A percentile compares a stretch with the other conserved stretches of the same genome.
phyloP scores from a whole-genome alignment of 1,140 invertebrate species.

The Drosophila ogumai region DNA sequence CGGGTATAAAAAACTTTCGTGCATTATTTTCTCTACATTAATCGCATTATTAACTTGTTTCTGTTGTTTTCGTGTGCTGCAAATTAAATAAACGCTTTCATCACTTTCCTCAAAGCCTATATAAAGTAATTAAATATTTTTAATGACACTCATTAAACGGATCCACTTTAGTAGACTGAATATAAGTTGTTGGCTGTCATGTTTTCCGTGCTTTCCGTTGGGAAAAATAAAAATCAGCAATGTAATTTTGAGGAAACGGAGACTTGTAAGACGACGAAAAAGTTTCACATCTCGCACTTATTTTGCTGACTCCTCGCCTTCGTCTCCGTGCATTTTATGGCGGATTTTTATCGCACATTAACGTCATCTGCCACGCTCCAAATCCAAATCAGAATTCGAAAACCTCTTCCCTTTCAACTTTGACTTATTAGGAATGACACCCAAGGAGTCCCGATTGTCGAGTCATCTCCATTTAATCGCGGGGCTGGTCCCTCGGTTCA shows the following conservation, averaged over 20 bases:
- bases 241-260: background rate
- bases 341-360: conserved; percentile 47
- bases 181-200: background rate
- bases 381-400: background rate
- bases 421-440: conserved; percentile 30
- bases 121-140: conserved; percentile 8
- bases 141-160: background rate
- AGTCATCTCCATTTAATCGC: conserved; percentile 34
- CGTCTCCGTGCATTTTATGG: conserved; percentile 13
- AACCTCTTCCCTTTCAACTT: conserved; percentile 3
- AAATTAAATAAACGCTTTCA: conserved; percentile 2
- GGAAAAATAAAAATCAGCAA: background rate
- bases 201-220: background rate
- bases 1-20: background rate
- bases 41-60: background rate
- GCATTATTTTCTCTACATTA: too few relatives aligned
- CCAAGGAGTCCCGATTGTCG: conserved; percentile 22
- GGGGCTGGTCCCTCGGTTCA: background rate
- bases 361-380: conserved; percentile 33
- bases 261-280: conserved; percentile 27
- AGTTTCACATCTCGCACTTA: conserved; percentile 14
- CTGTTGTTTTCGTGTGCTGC: background rate
- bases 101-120: background rate
- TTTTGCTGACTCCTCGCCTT: background rate
- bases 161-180: background rate